Conservation (phyloP, 2,888 invertebrate genomes). For the Drosophila fungiperda region DNA sequence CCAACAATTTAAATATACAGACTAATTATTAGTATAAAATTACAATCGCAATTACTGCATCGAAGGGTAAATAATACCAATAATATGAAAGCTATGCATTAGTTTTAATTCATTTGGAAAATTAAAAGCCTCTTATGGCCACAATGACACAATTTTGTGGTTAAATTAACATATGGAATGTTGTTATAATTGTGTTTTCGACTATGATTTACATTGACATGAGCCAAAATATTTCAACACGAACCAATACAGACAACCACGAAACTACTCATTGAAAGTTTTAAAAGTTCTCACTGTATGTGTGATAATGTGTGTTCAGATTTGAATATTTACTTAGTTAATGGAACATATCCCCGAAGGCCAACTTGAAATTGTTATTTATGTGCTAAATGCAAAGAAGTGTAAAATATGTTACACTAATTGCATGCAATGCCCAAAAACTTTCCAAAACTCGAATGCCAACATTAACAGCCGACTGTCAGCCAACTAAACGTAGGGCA, state of each 20-base stretch:
- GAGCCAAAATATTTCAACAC: constrained; percentile 17
- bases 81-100: neutral
- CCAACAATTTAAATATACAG: neutral
- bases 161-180: constrained; percentile 19
- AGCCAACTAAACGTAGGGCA: constrained; percentile 27
- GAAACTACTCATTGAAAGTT: constrained; percentile 31
- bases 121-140: neutral
- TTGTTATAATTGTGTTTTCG: constrained; percentile 23
- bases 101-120: constrained; percentile 4
- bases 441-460: constrained; percentile 19
- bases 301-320: neutral
- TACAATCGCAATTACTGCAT: neutral
- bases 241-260: constrained; percentile 21
- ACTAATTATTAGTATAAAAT: neutral
- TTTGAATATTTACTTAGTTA: constrained; percentile 54
- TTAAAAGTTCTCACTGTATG: constrained; percentile 25
- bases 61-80: neutral
- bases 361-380: constrained; percentile 52
- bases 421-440: constrained; percentile 47
- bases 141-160: neutral
- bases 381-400: constrained; percentile 54
- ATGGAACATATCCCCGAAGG: constrained; percentile 50
- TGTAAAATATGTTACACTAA: constrained; percentile 67
- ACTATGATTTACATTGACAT: constrained; percentile 46
- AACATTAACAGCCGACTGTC: constrained; percentile 19